Percentiles rank a stretch among this genome's conserved stretches.
phyloP scores from a whole-genome alignment of 2,888 invertebrate species.

The Monochamus alternatus region DNA sequence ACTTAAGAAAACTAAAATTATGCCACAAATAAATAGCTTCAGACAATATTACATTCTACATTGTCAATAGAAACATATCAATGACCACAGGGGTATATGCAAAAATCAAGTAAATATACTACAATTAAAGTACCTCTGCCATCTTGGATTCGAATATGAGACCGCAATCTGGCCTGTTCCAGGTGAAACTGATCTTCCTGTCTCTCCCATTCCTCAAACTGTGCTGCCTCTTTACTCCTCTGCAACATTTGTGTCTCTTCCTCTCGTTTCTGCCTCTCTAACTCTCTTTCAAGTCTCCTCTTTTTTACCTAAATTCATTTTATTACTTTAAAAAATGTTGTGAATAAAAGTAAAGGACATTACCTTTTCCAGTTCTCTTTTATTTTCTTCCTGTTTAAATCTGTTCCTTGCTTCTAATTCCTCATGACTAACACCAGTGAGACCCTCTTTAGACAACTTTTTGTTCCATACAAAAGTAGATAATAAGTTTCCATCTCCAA shows the following conservation, averaged over 20 bases:
- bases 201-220: slow-evolving; percentile 93
- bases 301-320: slow-evolving; percentile 80
- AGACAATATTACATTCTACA: no score
- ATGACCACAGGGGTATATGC: no score
- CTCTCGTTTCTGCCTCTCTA: slow-evolving; percentile 87
- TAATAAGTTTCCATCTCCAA: slow-evolving; percentile 95
- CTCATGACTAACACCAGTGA: slow-evolving; percentile 83
- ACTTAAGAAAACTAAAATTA: no score
- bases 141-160: slow-evolving; percentile 96
- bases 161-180: slow-evolving; percentile 92
- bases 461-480: slow-evolving; percentile 98
- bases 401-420: slow-evolving; percentile 88
- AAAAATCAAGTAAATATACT: not conserved
- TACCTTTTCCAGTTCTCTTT: slow-evolving; percentile 92
- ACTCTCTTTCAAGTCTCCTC: slow-evolving; percentile 89
- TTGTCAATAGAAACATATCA: not conserved
- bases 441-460: slow-evolving; percentile 95
- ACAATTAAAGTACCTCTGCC: slow-evolving; percentile 77
- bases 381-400: slow-evolving; percentile 92
- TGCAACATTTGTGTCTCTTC: slow-evolving; percentile 89
- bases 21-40: no score
- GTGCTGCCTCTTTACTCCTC: slow-evolving; percentile 90
- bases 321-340: not conserved
- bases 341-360: not conserved
- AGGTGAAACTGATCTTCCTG: slow-evolving; percentile 99